A percentile compares a stretch with the other conserved stretches of the same genome.
Evolutionary conservation across 1,140 invertebrate genomes (phyloP).

Genomic region (Drosophila lacertosa): DNA sequence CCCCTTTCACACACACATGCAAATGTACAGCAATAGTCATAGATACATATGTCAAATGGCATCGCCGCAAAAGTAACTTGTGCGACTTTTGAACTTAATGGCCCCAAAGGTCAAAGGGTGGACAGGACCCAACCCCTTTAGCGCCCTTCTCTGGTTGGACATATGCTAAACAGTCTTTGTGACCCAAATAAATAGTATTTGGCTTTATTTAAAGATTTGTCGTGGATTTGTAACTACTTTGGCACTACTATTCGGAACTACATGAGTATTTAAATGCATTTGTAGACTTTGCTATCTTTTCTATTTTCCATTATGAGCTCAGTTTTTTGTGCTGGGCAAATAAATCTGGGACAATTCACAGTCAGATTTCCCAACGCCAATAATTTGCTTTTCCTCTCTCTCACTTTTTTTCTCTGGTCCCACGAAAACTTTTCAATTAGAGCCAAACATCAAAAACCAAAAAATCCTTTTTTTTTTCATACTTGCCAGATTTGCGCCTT

Average conservation of each 20-base stretch:
- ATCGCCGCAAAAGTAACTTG: constrained; percentile 59
- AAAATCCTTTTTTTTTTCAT: constrained; percentile 61
- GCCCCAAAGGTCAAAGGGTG: constrained; percentile 63
- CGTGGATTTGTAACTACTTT: constrained; percentile 3
- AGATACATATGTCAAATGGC: constrained; percentile 63
- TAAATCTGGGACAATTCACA: constrained; percentile 4
- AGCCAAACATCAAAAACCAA: constrained; percentile 30
- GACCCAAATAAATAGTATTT: constrained; percentile 32
- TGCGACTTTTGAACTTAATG: constrained; percentile 77
- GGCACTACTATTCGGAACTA: background rate
- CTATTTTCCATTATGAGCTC: background rate
- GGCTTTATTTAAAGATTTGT: background rate
- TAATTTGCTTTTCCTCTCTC: background rate
- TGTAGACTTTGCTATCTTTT: background rate
- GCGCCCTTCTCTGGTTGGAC: constrained; percentile 2
- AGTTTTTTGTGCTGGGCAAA: background rate
- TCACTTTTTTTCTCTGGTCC: background rate
- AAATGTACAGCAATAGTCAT: constrained; percentile 57
- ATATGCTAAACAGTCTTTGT: constrained; percentile 25
- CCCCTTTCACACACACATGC: constrained; percentile 32
- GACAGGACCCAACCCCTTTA: background rate
- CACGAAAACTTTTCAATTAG: constrained; percentile 72
- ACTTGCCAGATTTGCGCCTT: constrained; percentile 68
- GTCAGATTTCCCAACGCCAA: constrained; percentile 1
- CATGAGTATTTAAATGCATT: background rate